Base-by-base conservation (phyloP, 2,888 invertebrate genomes). In the Melinopterus prodromus region DNA sequence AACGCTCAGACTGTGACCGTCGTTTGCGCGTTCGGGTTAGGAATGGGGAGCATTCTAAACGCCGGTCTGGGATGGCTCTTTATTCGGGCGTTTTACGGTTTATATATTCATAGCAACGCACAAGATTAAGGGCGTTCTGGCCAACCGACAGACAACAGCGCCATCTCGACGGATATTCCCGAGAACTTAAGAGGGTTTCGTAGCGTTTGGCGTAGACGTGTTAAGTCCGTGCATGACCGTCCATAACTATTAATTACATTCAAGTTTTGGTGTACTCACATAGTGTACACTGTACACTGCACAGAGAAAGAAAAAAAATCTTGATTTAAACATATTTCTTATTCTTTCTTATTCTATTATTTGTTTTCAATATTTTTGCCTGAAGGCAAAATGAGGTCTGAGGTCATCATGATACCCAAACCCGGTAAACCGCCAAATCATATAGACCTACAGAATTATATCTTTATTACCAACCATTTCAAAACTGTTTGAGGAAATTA, bases 71-170 rank as follows among this genome's bases (percentile, higher is more conserved):
- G 81, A 82, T 83, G 74, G 12, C 84, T 84, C 85, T 85, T 84
- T 85, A 83, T 84, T 83, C 84, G 82, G 85, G 82, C 85, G 84
- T 86, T 86, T 86, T 84, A 84, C 84, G 84, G 84, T 86, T 87
- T 87, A 87, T 87, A 86, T 88, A 88, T 88, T 88, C 88, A 88
- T 85, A 85, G 87, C 84, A 86, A 86, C 87, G 87, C 86, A 87
- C 87, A 87, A 87, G 88, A 88, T 88, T 88, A 88, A 88, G 88
- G 87, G 86, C 86, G 83, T 80, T 77, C 81, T 85, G 86, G 86
- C 86, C 87, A 85, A 86, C 86, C 86, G 84, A 86, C 83, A 84
- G 86, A 87, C 86, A 87, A 86, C 81, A 79, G 79, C 36, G n/a
- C 35, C 36, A 37, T n/a, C 36, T 36, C 16, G 16, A 26, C 72